A percentile compares a stretch with the other conserved stretches of the same genome.
Conservation (phyloP, 92 coral and sea anemone species). For the Pocillopora grandis region DNA sequence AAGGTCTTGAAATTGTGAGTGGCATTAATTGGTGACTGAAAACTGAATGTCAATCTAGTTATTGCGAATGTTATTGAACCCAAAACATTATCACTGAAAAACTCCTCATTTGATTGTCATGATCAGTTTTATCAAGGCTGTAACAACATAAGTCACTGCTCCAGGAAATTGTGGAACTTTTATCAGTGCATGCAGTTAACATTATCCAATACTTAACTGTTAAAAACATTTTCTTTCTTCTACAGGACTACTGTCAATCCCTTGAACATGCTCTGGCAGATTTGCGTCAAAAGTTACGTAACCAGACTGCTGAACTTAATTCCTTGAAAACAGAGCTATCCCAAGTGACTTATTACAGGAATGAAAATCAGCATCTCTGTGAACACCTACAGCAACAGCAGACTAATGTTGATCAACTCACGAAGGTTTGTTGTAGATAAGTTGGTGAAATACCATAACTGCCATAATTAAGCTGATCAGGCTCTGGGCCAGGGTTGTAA, state of each 20-base stretch:
- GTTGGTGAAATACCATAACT: too few species aligned
- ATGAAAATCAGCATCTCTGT: constrained; percentile 63
- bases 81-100: too few species aligned
- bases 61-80: too few species aligned
- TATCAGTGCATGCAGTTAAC: not conserved
- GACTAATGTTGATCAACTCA: constrained; percentile 67
- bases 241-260: constrained; percentile 81
- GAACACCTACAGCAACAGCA: constrained; percentile 65
- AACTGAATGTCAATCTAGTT: too few species aligned
- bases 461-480: too few species aligned
- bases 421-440: constrained; percentile 52
- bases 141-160: too few species aligned
- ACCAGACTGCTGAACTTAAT: constrained; percentile 78
- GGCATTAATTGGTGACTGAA: too few species aligned
- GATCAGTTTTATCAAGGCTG: too few species aligned
- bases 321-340: constrained; percentile 80
- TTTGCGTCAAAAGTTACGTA: constrained; percentile 64
- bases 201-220: not conserved
- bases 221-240: not conserved
- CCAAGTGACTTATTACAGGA: constrained; percentile 63
- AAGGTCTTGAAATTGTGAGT: too few species aligned
- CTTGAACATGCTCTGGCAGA: constrained; percentile 74
- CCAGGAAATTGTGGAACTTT: too few species aligned
- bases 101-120: too few species aligned
- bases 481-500: too few species aligned